A percentile compares a stretch with the other conserved stretches of the same genome.
These are phyloP conservation scores for Hypsopygia costalis DNA, from an alignment of 2,888 invertebrate species.

Conservation along the genomic window DNA sequence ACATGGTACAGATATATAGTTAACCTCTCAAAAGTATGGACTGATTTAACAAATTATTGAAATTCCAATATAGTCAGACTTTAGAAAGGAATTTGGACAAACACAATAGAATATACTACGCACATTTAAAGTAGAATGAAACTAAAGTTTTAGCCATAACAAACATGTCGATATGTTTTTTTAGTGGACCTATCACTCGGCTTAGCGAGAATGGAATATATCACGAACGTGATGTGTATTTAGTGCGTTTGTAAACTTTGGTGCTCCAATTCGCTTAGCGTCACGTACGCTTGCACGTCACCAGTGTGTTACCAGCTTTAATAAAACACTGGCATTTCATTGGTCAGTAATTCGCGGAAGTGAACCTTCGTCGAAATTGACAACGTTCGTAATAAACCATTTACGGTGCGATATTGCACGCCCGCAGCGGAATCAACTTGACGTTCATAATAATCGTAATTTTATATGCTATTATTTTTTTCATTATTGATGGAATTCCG, in stretches of 20 bases:
- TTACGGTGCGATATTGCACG: constrained; percentile 43
- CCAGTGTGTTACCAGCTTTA: constrained; percentile 2
- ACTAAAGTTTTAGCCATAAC: no score
- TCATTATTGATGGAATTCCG: constrained; percentile 17
- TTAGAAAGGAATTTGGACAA: no score
- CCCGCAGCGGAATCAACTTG: constrained; percentile 31
- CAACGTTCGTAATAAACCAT: constrained; percentile 62
- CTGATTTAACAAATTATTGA: no score
- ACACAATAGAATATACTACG: no score
- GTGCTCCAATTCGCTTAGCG: not conserved
- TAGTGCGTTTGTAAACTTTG: not conserved
- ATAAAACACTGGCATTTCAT: constrained; percentile 46
- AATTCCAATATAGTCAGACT: no score
- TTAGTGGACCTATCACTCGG: not conserved
- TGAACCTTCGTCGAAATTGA: constrained; percentile 58
- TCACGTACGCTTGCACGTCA: not conserved
- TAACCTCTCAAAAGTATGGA: no score
- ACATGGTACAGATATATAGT: no score
- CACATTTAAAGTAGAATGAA: no score
- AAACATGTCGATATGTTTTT: no score
- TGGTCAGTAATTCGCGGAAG: constrained; percentile 62
- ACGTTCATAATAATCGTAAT: constrained; percentile 37
- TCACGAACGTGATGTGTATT: not conserved
- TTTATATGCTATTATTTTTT: constrained; percentile 32
- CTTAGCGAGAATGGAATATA: not conserved